Percentiles rank a stretch among this genome's conserved stretches.
phyloP scores from a whole-genome alignment of 2,113 vertebrate species.

The Phalacrocorax carbo region DNA sequence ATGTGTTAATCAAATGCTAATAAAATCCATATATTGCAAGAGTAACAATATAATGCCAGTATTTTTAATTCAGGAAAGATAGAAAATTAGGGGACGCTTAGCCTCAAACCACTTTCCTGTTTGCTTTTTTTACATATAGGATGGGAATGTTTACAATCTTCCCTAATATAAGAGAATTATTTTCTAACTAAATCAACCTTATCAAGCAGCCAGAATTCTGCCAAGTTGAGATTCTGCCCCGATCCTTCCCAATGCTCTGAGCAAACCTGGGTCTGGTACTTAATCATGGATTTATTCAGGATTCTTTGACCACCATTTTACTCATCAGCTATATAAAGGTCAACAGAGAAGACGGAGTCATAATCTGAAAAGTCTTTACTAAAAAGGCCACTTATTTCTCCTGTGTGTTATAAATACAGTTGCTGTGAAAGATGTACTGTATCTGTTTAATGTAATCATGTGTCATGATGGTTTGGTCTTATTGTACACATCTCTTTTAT shows the following conservation, averaged over 20 bases:
- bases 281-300: background rate
- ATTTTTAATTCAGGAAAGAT: background rate
- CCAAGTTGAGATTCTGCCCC: background rate
- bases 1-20: background rate
- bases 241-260: background rate
- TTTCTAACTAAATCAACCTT: background rate
- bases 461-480: background rate
- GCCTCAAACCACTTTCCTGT: background rate
- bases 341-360: background rate
- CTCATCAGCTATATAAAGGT: background rate
- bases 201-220: background rate
- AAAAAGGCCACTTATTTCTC: background rate
- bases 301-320: background rate
- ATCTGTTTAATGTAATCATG: background rate
- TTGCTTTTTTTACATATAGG: background rate
- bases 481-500: background rate
- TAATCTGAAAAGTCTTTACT: background rate
- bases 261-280: background rate
- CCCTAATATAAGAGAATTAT: background rate
- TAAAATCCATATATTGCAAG: background rate
- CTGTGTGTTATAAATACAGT: background rate
- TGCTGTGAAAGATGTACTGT: background rate
- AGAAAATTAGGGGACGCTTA: background rate
- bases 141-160: background rate
- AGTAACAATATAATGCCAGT: background rate